Conservation (phyloP, 1,140 invertebrate genomes). For the Onthophagus taurus region DNA sequence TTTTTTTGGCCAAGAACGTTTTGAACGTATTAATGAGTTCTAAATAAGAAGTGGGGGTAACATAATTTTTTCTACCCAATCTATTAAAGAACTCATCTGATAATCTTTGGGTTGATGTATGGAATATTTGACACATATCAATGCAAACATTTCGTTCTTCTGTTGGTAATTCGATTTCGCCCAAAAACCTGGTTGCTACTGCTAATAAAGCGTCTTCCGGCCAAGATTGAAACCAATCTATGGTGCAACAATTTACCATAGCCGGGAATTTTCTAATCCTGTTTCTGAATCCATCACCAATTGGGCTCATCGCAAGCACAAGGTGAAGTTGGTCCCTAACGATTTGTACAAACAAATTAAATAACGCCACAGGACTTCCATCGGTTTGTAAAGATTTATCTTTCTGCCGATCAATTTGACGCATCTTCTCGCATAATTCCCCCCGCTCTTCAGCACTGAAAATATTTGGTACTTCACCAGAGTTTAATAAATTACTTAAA, state of each 20-base stretch:
- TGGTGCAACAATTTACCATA: conserved; percentile 92
- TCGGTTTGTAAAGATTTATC: conserved; percentile 88
- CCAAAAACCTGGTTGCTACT: conserved; percentile 80
- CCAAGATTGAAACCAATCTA: conserved; percentile 97
- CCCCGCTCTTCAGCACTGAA: conserved; percentile 81
- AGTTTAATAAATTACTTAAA: conserved; percentile 87
- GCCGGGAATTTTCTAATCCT: conserved; percentile 88
- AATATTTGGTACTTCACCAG: conserved; percentile 89
- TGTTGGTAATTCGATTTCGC: conserved; percentile 72
- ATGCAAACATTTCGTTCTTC: conserved; percentile 62
- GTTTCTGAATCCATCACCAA: conserved; percentile 75
- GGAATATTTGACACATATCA: conserved; percentile 85
- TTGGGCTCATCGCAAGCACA: conserved; percentile 86
- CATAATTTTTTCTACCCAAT: conserved; percentile 72
- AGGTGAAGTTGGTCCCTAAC: conserved; percentile 89
- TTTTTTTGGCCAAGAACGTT: conserved; percentile 64
- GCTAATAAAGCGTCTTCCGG: conserved; percentile 86
- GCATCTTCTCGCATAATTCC: conserved; percentile 92
- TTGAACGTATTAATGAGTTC: conserved; percentile 90
- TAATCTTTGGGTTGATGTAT: conserved; percentile 70
- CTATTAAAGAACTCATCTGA: conserved; percentile 64
- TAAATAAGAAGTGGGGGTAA: conserved; percentile 90
- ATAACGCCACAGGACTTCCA: conserved; percentile 81
- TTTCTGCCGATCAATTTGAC: conserved; percentile 77
- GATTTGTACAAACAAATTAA: conserved; percentile 85